phyloP scores from a whole-genome alignment of 2,797 vertebrate genomes.

The Numenius phaeopus region DNA sequence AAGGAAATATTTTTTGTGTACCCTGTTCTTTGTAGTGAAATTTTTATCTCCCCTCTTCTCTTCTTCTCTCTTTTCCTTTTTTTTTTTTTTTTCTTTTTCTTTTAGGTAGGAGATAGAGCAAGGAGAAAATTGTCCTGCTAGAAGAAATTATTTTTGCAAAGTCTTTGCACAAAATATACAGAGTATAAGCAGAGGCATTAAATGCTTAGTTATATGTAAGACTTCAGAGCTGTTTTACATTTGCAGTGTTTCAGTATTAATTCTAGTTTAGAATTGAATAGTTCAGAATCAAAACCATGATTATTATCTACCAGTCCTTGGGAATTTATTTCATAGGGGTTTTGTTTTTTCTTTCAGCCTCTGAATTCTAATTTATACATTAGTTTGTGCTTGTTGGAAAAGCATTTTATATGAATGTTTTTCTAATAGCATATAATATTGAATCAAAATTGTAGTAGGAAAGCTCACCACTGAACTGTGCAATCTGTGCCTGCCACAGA shows the following conservation, averaged over 20 bases:
- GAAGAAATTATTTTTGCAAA: background rate
- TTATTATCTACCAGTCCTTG: background rate
- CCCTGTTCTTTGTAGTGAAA: background rate
- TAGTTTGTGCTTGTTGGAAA: background rate
- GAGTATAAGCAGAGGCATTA: background rate
- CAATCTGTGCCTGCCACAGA: background rate
- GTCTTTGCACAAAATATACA: background rate
- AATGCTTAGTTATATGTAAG: background rate
- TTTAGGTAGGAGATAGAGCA: rapidly evolving
- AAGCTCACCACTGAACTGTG: background rate
- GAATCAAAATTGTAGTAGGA: background rate
- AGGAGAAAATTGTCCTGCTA: background rate
- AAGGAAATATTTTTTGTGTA: background rate
- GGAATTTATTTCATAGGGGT: background rate
- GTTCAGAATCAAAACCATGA: background rate
- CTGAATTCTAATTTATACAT: background rate
- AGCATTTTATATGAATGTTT: background rate
- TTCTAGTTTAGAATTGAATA: background rate
- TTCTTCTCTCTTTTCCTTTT: too few relatives aligned
- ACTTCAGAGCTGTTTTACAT: background rate
- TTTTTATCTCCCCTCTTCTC: background rate
- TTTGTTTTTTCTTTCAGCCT: background rate
- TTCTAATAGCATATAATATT: background rate
- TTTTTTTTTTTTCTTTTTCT: background rate
- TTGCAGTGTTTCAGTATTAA: background rate